Conservation (phyloP, 2,797 vertebrate species). For the Leucoraja ocellata region DNA sequence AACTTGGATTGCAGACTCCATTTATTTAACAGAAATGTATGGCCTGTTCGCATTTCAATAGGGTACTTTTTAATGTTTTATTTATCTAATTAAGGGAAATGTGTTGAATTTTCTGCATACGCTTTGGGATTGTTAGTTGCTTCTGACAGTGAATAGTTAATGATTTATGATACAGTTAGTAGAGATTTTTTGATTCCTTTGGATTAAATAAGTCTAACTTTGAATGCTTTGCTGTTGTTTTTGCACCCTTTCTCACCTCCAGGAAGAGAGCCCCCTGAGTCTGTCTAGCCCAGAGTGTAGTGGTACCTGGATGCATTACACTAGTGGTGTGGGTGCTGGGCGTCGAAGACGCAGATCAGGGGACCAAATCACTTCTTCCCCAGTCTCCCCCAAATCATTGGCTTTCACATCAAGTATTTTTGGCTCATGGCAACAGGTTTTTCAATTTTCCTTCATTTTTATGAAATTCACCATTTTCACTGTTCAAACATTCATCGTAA, state of each 20-base stretch:
- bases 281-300: conserved; percentile 90
- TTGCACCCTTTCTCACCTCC: conserved; percentile 79
- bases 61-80: background rate
- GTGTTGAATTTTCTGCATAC: background rate
- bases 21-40: conserved; percentile 3
- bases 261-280: conserved; percentile 93
- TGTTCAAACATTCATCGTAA: conserved; percentile 35
- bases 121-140: background rate
- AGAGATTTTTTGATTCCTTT: conserved; percentile 61
- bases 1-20: background rate
- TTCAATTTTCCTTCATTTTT: conserved; percentile 85
- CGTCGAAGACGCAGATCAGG: conserved; percentile 93
- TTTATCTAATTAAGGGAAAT: background rate
- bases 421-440: conserved; percentile 97
- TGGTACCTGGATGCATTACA: conserved; percentile 91
- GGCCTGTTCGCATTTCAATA: background rate
- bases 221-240: conserved; percentile 83
- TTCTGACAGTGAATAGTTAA: background rate
- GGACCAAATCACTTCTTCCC: conserved; percentile 93
- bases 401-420: conserved; percentile 95
- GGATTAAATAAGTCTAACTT: conserved; percentile 78
- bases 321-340: conserved; percentile 88
- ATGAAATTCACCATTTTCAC: conserved; percentile 48
- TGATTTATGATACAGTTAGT: conserved; percentile 8
- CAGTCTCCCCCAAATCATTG: conserved; percentile 93